Conservation (phyloP, 1,140 invertebrate species). For the Caenorhabditis latens region DNA sequence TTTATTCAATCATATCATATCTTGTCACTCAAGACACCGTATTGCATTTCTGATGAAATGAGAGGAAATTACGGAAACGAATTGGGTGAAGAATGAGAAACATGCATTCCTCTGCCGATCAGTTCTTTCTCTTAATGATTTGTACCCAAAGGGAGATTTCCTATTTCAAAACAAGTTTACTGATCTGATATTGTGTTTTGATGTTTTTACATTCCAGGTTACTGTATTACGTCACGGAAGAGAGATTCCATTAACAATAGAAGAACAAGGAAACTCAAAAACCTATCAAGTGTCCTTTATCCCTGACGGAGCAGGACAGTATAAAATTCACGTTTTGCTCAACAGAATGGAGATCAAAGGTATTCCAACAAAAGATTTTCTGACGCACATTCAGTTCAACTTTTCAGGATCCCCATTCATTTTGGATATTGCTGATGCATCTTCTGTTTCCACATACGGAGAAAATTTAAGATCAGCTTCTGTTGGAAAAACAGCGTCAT, state of each 20-base stretch:
- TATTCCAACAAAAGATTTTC: constrained; percentile 78
- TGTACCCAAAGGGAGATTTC: neutral
- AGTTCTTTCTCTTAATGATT: neutral
- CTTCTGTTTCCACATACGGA: constrained; percentile 81
- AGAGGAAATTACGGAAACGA: constrained; percentile 32
- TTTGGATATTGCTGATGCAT: constrained; percentile 80
- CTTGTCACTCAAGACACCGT: constrained; percentile 18
- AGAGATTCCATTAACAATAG: constrained; percentile 87
- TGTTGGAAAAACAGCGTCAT: constrained; percentile 81
- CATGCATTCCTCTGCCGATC: constrained; percentile 8
- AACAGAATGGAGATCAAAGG: constrained; percentile 96
- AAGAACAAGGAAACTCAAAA: constrained; percentile 84
- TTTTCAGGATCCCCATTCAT: constrained; percentile 81
- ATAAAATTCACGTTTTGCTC: constrained; percentile 92
- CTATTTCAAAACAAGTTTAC: constrained; percentile 15
- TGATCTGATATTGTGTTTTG: constrained; percentile 8
- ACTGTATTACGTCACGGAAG: constrained; percentile 85
- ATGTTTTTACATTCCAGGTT: constrained; percentile 78
- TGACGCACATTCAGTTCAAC: constrained; percentile 19
- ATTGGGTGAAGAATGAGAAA: constrained; percentile 51
- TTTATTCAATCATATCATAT: constrained; percentile 46
- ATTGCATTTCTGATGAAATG: constrained; percentile 11
- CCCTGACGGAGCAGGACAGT: constrained; percentile 89
- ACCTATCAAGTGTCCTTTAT: constrained; percentile 90
- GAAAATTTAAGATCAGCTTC: constrained; percentile 82